Base-by-base conservation (phyloP, 2,113 vertebrate genomes). In the Lophochroa leadbeateri region DNA sequence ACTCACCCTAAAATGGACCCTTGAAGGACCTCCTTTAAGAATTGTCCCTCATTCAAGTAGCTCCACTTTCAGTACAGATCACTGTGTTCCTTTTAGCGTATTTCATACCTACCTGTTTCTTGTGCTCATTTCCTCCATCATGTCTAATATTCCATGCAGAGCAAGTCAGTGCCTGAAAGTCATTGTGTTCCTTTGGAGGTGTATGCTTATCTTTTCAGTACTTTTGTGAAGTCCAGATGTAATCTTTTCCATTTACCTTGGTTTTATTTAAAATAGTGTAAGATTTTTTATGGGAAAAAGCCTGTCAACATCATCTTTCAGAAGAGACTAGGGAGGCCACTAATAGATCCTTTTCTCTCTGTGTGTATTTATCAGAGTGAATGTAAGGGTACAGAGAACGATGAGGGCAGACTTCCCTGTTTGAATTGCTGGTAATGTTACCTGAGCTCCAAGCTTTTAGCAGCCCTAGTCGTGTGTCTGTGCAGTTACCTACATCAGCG, bases 201-300 rank as follows among this genome's bases (percentile, higher is more conserved):
- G 8, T 69, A 35, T 76, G 35, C 53, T 88, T 96, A 65, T 80
- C 33, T 83, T 88, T 90, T 60, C 67, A 46, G 76, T 46, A 83
- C 25, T 13, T 88, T 90, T 76, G 43, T 90, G 75, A 88, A 88
- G 43, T 46, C 43, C 8, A 88, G 35, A 64, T 88, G 9, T 64
- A 79, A 76, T 82, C 17, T 93, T 82, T 88, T 82, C 43, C 10
- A 82, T 57, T 93, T 90, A 16, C 49, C 20, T 46, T 79, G 13
- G 9, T 82, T 94, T 93, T 95, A 64, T 85, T 92, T 94, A 57
- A 83, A 95, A 68, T 80, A 60, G 46, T 60, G 0, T 37, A 60
- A 55, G 16, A 44, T 50, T 85, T 28, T 78, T 71, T n/a, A 31
- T 43, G 12, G 28, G 37, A 11, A 64, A 74, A 81, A 44, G 0